Base-by-base conservation (phyloP, 2,113 vertebrate species). In the Calcarius ornatus region DNA sequence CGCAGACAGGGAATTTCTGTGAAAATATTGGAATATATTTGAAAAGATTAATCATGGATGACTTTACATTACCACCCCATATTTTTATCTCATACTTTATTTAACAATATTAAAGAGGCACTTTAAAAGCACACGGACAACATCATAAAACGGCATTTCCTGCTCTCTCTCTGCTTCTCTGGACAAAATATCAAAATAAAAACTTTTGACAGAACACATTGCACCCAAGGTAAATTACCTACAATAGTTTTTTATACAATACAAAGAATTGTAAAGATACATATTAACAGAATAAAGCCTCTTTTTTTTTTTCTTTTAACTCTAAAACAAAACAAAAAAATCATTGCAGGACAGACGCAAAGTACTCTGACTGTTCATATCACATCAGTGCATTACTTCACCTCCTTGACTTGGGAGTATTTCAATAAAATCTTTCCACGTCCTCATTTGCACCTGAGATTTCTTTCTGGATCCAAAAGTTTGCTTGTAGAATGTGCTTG, bases 141-240 rank as follows among this genome's bases (percentile, higher is more conserved):
- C 98, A 98, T 98, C 97, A 98, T 97, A 97, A 97, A 97, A 98
- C 92, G 96, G 97, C 96, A 94, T 98, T 98, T 88, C 77, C 97
- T 98, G 97, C 98, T 98, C 97, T 97, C 97, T 97, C 97, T 98
- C 97, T 98, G 96, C 97, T 98, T 94, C 97, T 98, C 98, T 98
- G 98, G 71, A 98, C 96, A 98, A 98, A 98, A 99, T 98, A 98
- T 98, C 99, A 99, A 99, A 99, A 99, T 99, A 99, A 98, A 98
- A 98, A 98, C 98, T 99, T 99, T 98, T 98, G 97, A 98, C 98
- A 98, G 97, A 98, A 97, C 97, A 98, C 98, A 99, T 99, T 98
- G 98, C 98, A 99, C 98, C 98, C 98, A 98, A 98, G 97, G 98
- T 97, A 97, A 97, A 98, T 98, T 95, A 99, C 98, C 98, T 99